Conservation (phyloP, 1,140 invertebrate species). For the Caenorhabditis briggsae region DNA sequence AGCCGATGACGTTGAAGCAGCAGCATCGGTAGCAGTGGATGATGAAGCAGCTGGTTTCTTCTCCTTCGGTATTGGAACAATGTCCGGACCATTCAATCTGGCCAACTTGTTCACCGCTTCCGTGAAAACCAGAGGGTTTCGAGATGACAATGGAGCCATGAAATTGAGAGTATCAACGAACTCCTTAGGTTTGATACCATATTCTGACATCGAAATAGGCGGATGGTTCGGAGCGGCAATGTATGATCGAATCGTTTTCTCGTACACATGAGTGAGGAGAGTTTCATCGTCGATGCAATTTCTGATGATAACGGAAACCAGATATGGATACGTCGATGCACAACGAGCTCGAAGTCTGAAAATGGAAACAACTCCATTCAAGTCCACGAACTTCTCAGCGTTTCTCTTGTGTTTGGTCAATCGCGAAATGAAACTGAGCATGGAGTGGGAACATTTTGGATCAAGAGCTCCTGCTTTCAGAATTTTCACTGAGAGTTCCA, state of each 20-base stretch:
- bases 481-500: not conserved
- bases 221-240: not conserved
- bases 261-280: slow-evolving; percentile 86
- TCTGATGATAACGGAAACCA: slow-evolving; percentile 87
- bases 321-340: slow-evolving; percentile 53
- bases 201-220: slow-evolving; percentile 1
- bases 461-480: not conserved
- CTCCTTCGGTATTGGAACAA: slow-evolving; percentile 62
- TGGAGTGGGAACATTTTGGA: slow-evolving; percentile 18
- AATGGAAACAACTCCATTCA: slow-evolving; percentile 32
- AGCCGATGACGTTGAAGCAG: not conserved
- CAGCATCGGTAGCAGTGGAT: not conserved
- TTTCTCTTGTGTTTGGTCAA: not conserved
- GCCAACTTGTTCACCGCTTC: slow-evolving; percentile 40
- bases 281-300: slow-evolving; percentile 87
- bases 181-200: slow-evolving; percentile 2
- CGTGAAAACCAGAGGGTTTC: slow-evolving; percentile 71
- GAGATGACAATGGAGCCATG: slow-evolving; percentile 12
- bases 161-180: slow-evolving; percentile 13
- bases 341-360: slow-evolving; percentile 22
- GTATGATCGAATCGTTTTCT: slow-evolving; percentile 81
- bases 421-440: slow-evolving; percentile 56
- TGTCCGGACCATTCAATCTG: slow-evolving; percentile 28
- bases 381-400: slow-evolving; percentile 40
- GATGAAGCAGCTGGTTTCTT: slow-evolving; percentile 77